phyloP scores from a whole-genome alignment of 2,888 invertebrate genomes.

The Toxonevra muliebris region DNA sequence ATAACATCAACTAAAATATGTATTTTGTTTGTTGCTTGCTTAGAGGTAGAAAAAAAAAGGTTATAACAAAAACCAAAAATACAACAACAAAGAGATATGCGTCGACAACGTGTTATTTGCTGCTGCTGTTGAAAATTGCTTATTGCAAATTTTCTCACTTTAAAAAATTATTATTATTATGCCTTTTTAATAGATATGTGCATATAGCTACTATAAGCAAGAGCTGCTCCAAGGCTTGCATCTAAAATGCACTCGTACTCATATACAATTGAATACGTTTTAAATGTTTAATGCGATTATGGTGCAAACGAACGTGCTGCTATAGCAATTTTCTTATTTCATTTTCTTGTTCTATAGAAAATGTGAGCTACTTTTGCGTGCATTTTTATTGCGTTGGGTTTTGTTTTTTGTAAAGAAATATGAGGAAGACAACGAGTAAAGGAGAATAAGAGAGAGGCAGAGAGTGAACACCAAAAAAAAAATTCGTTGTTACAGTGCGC shows the following conservation, averaged over 20 bases:
- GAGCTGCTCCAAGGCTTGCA: not conserved
- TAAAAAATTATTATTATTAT: conserved; percentile 16
- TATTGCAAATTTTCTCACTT: conserved; percentile 12
- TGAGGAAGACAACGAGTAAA: too few species aligned
- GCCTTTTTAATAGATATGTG: conserved; percentile 21
- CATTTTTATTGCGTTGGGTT: not conserved
- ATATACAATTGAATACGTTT: conserved; percentile 20
- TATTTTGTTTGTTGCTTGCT: not conserved
- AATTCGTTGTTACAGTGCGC: conserved; percentile 11
- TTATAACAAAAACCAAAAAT: not conserved
- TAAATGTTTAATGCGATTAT: conserved; percentile 8
- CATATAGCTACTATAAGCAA: conserved; percentile 11
- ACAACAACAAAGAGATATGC: not conserved
- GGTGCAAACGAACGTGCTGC: not conserved
- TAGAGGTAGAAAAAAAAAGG: not conserved
- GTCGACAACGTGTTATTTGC: not conserved
- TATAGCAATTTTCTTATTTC: conserved; percentile 1
- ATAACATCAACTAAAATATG: conserved; percentile 4
- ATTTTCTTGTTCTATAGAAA: not conserved
- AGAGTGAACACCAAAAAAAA: conserved; percentile 1
- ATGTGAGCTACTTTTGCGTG: not conserved
- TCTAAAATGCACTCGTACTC: not conserved
- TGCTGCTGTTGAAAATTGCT: conserved; percentile 14
- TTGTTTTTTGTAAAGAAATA: too few species aligned
- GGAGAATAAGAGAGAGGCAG: too few species aligned